Evolutionary conservation across 2,888 invertebrate genomes (phyloP).

Genomic region (Agrotis clavis): DNA sequence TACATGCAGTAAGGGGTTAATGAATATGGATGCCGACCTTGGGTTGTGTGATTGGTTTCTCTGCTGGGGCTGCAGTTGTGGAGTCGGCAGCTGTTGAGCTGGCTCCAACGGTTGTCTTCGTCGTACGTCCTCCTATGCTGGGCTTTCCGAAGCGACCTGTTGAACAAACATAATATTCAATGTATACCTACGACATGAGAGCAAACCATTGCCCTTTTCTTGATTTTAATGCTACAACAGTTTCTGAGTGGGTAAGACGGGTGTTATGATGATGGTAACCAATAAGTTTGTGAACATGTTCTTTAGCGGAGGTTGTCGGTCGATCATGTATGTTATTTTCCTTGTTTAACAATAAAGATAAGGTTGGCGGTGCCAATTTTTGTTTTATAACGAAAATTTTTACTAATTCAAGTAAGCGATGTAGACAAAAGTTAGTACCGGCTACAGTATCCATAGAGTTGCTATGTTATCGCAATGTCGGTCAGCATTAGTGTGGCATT

Average conservation of each 20-base stretch:
- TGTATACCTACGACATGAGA: constrained; percentile 57
- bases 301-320: constrained; percentile 1
- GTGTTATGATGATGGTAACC: background rate
- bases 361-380: background rate
- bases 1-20: constrained; percentile 38
- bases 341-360: background rate
- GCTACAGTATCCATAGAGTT: constrained; percentile 10
- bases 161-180: constrained; percentile 68
- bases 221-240: background rate
- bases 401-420: background rate
- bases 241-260: constrained; percentile 31
- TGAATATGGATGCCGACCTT: constrained; percentile 79
- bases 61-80: constrained; percentile 70
- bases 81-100: constrained; percentile 60
- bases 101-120: constrained; percentile 77
- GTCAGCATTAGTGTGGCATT: no score
- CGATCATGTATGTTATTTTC: background rate
- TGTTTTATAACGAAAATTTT: background rate
- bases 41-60: constrained; percentile 79
- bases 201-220: background rate
- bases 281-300: background rate
- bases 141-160: constrained; percentile 89
- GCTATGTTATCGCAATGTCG: constrained; percentile 46
- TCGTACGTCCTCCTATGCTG: constrained; percentile 75
- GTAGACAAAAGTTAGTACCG: constrained; percentile 6